Evolutionary conservation across 2,888 invertebrate genomes (phyloP).

Genomic region (Chymomyza fuscimana): DNA sequence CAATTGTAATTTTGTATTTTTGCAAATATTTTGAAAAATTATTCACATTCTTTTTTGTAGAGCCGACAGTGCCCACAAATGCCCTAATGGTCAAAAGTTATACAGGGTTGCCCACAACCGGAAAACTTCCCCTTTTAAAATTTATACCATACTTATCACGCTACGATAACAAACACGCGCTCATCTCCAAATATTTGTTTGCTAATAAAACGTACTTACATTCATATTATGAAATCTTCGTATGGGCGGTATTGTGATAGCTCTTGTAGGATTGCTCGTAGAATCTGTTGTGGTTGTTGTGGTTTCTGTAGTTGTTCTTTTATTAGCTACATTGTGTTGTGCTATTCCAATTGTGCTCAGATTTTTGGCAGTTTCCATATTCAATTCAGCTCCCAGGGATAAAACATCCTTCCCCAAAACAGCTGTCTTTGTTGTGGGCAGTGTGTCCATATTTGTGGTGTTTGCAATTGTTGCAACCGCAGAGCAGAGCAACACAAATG

Average conservation of each 20-base stretch:
- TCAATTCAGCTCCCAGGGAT: not conserved
- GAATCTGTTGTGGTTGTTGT: not conserved
- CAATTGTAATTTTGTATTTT: too few species aligned
- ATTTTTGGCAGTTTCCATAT: not conserved
- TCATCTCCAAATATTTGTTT: not conserved
- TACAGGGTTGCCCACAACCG: too few species aligned
- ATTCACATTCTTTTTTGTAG: too few species aligned
- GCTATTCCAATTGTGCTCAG: not conserved
- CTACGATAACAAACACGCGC: not conserved
- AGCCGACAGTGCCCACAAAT: too few species aligned
- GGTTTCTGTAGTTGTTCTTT: conserved; percentile 5
- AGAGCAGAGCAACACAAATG: not conserved
- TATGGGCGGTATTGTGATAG: not conserved
- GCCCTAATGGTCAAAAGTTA: too few species aligned
- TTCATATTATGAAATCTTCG: conserved; percentile 5
- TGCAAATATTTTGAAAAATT: too few species aligned
- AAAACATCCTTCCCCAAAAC: not conserved
- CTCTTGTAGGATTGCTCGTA: not conserved
- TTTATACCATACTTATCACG: too few species aligned
- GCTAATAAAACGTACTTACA: conserved; percentile 20
- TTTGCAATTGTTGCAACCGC: not conserved
- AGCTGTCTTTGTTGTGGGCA: not conserved
- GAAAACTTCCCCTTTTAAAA: too few species aligned
- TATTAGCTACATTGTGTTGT: not conserved
- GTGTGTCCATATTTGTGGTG: not conserved